A percentile compares a stretch with the other conserved stretches of the same genome.
Conservation (phyloP, 2,113 vertebrate species). For the Indicator indicator region DNA sequence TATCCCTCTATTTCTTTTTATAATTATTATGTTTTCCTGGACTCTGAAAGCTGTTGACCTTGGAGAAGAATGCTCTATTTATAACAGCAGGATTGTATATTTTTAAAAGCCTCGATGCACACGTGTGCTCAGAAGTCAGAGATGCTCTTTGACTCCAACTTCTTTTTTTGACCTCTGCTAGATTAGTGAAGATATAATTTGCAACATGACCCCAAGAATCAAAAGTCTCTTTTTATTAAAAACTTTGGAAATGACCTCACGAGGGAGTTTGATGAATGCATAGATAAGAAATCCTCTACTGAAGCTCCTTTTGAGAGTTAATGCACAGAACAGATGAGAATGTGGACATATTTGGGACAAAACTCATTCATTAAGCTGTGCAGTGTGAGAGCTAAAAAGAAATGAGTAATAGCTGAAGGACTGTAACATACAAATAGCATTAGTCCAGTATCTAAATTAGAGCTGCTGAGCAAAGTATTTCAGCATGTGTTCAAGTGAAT, state of each 20-base stretch:
- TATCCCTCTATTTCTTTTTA: background rate
- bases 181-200: slow-evolving; percentile 55
- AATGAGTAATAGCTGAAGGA: background rate
- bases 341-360: background rate
- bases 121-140: slow-evolving; percentile 32
- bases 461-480: background rate
- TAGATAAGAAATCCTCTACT: slow-evolving; percentile 39
- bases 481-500: background rate
- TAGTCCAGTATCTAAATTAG: background rate
- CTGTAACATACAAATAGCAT: background rate
- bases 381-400: background rate
- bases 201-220: slow-evolving; percentile 38
- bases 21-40: slow-evolving; percentile 12
- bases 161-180: slow-evolving; percentile 54
- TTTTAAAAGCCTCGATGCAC: slow-evolving; percentile 46
- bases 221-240: slow-evolving; percentile 58
- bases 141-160: slow-evolving; percentile 29
- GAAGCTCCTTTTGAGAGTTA: slow-evolving; percentile 36
- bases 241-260: slow-evolving; percentile 60
- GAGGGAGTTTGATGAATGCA: slow-evolving; percentile 42
- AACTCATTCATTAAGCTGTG: slow-evolving; percentile 4
- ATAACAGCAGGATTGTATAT: slow-evolving; percentile 34
- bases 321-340: slow-evolving; percentile 33
- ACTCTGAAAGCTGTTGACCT: slow-evolving; percentile 19
- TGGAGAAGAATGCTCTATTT: slow-evolving; percentile 50